Conservation (phyloP, 2,113 vertebrate genomes). For the Nothoprocta perdicaria region DNA sequence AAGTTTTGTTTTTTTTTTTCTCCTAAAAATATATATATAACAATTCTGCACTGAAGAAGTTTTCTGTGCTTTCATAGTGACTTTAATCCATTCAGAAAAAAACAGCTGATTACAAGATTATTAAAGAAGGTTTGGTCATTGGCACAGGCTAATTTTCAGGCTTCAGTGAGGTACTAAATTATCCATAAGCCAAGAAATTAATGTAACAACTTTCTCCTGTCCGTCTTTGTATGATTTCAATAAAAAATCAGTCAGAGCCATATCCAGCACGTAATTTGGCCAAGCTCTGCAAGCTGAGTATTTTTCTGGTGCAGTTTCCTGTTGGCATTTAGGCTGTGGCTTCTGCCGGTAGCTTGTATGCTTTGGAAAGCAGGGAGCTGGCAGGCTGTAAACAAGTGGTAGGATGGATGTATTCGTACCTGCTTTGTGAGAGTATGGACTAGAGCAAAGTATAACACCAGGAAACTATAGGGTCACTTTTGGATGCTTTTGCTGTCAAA, state of each 20-base stretch:
- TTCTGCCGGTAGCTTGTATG: background rate
- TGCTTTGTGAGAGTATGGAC: background rate
- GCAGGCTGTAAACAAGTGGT: background rate
- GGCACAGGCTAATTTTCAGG: background rate
- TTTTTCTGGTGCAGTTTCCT: background rate
- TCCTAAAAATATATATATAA: background rate
- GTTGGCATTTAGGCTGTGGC: background rate
- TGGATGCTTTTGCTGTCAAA: background rate
- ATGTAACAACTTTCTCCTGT: background rate
- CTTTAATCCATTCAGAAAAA: conserved; percentile 6
- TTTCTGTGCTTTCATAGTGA: background rate
- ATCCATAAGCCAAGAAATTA: background rate
- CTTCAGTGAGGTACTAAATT: background rate
- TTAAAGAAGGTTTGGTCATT: background rate
- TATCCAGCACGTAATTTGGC: background rate
- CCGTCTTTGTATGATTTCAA: background rate
- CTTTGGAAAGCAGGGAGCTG: background rate
- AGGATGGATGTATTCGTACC: background rate
- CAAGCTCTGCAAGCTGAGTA: background rate
- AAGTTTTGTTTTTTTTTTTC: background rate
- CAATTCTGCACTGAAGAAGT: background rate
- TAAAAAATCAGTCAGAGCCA: background rate
- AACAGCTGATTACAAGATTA: background rate
- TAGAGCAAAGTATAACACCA: background rate
- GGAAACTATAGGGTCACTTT: background rate